These are phyloP conservation scores for Acrocera orbiculus DNA, from an alignment of 2,888 invertebrate species.

Conservation along the genomic window DNA sequence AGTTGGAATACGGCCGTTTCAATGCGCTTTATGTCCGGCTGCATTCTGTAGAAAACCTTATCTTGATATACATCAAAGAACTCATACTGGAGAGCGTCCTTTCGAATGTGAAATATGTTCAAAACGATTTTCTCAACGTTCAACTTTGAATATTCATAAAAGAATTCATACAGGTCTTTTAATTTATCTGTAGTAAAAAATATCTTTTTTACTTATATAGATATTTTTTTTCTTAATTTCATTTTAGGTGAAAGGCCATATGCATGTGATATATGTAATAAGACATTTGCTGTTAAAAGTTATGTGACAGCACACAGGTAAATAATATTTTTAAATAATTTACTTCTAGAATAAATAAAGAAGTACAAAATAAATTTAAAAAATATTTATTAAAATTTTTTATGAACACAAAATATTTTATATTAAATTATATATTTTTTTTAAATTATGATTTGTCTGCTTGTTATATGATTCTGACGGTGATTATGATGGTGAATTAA, in stretches of 20 bases:
- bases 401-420: too few species aligned
- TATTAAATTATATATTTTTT: too few species aligned
- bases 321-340: too few species aligned
- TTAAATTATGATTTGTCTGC: too few species aligned
- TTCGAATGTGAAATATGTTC: slow-evolving; percentile 57
- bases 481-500: too few species aligned
- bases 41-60: slow-evolving; percentile 44
- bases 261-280: slow-evolving; percentile 61
- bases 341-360: too few species aligned
- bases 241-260: slow-evolving; percentile 54
- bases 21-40: slow-evolving; percentile 38
- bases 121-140: slow-evolving; percentile 65
- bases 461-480: too few species aligned
- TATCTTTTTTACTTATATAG: background rate
- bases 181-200: background rate
- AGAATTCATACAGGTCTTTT: slow-evolving; percentile 49
- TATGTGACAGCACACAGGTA: slow-evolving; percentile 61
- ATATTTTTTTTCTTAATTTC: slow-evolving; percentile 10
- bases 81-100: slow-evolving; percentile 38
- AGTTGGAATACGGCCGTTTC: slow-evolving; percentile 32
- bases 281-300: slow-evolving; percentile 64
- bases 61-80: slow-evolving; percentile 46
- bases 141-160: slow-evolving; percentile 65
- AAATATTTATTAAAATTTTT: background rate
- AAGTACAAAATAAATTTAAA: background rate